These are phyloP conservation scores for Rafetus swinhoei DNA, from an alignment of 2,113 vertebrate species.

Conservation along the genomic window DNA sequence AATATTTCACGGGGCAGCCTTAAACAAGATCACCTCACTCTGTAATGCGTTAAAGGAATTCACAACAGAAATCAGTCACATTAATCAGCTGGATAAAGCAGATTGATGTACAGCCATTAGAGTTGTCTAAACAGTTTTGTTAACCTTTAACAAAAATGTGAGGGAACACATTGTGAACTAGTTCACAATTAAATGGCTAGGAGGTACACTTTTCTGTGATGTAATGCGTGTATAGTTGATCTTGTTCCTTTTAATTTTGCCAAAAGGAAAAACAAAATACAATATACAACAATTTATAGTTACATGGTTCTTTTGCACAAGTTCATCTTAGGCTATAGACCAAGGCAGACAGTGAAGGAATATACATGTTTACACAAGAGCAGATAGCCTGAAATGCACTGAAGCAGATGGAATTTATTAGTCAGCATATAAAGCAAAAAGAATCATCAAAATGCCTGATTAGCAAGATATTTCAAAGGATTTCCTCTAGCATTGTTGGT, in stretches of 20 bases:
- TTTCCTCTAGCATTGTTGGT: neutral
- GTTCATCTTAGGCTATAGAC: slow-evolving; percentile 29
- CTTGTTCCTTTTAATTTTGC: slow-evolving; percentile 30
- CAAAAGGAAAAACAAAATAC: neutral
- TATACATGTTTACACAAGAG: slow-evolving; percentile 34
- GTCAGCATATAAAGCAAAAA: slow-evolving; percentile 24
- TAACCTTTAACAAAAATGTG: slow-evolving; percentile 77
- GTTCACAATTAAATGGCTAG: slow-evolving; percentile 15
- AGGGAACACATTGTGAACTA: slow-evolving; percentile 29
- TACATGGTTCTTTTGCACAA: slow-evolving; percentile 3
- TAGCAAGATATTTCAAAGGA: neutral
- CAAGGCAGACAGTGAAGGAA: neutral
- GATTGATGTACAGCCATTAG: slow-evolving; percentile 65
- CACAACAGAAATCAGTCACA: slow-evolving; percentile 57
- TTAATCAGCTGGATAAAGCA: slow-evolving; percentile 70
- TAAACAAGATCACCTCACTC: slow-evolving; percentile 64
- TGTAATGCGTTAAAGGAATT: slow-evolving; percentile 76
- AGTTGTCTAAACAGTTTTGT: slow-evolving; percentile 77
- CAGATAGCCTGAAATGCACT: neutral
- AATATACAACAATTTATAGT: slow-evolving; percentile 8
- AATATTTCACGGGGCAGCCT: slow-evolving; percentile 50
- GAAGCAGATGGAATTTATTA: neutral
- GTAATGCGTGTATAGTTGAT: neutral
- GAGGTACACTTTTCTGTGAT: slow-evolving; percentile 1
- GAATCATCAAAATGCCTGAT: slow-evolving; percentile 6